Conservation (phyloP, 2,113 vertebrate species). For the Cervus canadensis region DNA sequence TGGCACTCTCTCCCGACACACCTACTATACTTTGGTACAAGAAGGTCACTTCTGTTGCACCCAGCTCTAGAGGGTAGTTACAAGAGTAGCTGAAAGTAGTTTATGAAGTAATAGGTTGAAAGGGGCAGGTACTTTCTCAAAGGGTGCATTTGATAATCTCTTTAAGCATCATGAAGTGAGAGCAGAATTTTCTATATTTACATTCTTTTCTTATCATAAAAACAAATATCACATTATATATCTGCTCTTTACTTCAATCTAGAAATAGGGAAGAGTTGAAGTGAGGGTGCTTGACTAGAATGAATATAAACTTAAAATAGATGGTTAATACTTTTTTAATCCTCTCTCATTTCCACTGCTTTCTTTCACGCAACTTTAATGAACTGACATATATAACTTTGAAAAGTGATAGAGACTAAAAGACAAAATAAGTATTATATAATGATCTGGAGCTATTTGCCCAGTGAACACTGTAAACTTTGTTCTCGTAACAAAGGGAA, state of each 20-base stretch:
- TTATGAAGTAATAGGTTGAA: not conserved
- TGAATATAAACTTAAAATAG: slow-evolving; percentile 5
- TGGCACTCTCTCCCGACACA: not conserved
- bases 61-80: not conserved
- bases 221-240: not conserved
- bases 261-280: slow-evolving; percentile 1
- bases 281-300: not conserved
- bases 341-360: not conserved
- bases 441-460: not conserved
- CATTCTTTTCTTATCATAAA: slow-evolving; percentile 14
- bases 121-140: not conserved
- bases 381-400: not conserved
- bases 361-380: not conserved
- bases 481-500: slow-evolving; percentile 5
- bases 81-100: not conserved
- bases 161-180: not conserved
- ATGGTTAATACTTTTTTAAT: not conserved
- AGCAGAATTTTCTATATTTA: not conserved
- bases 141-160: not conserved
- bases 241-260: not conserved
- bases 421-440: not conserved
- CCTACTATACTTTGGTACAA: not conserved
- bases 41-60: not conserved
- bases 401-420: not conserved
- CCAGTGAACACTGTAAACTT: not conserved